Conservation (phyloP, 2,797 vertebrate genomes). For the Falco berigora region DNA sequence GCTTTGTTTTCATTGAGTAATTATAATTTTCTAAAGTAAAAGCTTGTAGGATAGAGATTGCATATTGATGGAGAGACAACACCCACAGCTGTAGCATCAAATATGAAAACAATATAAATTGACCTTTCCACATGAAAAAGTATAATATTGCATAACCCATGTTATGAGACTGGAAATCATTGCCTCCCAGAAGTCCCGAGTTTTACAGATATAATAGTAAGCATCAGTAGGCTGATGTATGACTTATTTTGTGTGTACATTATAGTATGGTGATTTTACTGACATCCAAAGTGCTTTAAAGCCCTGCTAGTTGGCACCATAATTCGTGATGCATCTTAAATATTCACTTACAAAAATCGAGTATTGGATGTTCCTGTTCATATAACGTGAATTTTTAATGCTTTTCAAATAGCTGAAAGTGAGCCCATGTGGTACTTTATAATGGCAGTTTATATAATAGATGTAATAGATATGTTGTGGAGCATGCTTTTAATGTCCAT, state of each 20-base stretch:
- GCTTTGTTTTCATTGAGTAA: not conserved
- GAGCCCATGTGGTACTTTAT: conserved; percentile 7
- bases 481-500: conserved; percentile 26
- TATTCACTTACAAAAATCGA: not conserved
- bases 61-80: not conserved
- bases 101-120: not conserved
- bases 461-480: not conserved
- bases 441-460: conserved; percentile 2
- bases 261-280: not conserved
- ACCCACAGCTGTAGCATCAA: not conserved
- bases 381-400: conserved; percentile 28
- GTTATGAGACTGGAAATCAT: not conserved
- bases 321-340: conserved; percentile 9
- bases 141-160: not conserved
- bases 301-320: not conserved
- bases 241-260: not conserved
- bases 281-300: not conserved
- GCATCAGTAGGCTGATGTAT: not conserved
- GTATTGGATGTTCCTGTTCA: conserved; percentile 2
- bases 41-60: not conserved
- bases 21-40: not conserved
- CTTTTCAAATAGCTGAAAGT: conserved; percentile 10
- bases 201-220: not conserved
- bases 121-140: not conserved
- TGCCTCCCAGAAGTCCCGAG: not conserved